Evolutionary conservation across 2,888 invertebrate species (phyloP).

Genomic region (Megaustenia siamemsis): DNA sequence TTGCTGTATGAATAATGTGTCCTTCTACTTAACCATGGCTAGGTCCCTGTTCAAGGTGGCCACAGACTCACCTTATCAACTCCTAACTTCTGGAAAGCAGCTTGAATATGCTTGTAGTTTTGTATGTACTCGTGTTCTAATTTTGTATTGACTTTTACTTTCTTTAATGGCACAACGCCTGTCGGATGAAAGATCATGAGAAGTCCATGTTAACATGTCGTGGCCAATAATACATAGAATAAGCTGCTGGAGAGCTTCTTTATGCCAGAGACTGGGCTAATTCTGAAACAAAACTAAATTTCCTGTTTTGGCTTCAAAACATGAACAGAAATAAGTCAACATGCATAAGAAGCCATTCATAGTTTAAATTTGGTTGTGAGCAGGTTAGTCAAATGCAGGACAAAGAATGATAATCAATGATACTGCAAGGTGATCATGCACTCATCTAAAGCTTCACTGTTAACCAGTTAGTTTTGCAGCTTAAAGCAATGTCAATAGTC

Average conservation of each 20-base stretch:
- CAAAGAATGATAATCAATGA: too few species aligned
- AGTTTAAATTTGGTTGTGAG: too few species aligned
- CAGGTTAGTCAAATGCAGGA: too few species aligned
- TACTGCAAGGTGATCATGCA: too few species aligned
- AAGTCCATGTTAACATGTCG: neutral
- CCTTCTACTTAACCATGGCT: conserved; percentile 4
- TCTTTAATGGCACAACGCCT: conserved; percentile 34
- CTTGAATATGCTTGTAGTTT: conserved; percentile 99
- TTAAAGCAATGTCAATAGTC: too few species aligned
- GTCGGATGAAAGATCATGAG: conserved; percentile 13
- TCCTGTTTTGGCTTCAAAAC: too few species aligned
- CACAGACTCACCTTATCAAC: conserved; percentile 94
- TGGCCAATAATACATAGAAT: neutral
- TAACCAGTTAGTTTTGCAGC: too few species aligned
- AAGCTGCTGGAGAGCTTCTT: neutral
- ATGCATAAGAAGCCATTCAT: too few species aligned
- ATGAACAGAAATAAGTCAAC: too few species aligned
- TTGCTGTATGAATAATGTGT: neutral
- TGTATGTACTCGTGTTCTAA: conserved; percentile 99
- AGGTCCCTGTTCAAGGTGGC: neutral
- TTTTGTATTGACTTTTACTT: conserved; percentile 90
- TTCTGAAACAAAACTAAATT: conserved; percentile 25
- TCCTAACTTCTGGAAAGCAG: conserved; percentile 95
- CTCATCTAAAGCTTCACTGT: too few species aligned
- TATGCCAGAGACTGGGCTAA: too few species aligned